Evolutionary conservation across 1,140 invertebrate genomes (phyloP).

Genomic region (Drosophila guanche): DNA sequence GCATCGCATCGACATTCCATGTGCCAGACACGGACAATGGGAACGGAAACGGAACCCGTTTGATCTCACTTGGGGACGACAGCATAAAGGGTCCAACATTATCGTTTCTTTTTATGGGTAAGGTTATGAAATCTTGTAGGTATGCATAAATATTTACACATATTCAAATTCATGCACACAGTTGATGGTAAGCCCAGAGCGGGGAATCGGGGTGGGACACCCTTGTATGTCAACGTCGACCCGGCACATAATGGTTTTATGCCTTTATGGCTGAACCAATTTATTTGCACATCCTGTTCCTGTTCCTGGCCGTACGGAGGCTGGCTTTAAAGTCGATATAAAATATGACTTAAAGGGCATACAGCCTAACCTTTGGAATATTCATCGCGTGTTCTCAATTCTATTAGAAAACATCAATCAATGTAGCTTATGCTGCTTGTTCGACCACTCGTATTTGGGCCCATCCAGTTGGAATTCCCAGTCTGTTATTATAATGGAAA

Average conservation of each 20-base stretch:
- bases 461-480: conserved; percentile 1
- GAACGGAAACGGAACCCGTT: conserved; percentile 46
- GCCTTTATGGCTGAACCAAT: conserved; percentile 59
- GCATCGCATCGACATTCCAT: conserved; percentile 11
- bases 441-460: conserved; percentile 2
- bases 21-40: conserved; percentile 31
- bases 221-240: not conserved
- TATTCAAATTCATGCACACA: conserved; percentile 45
- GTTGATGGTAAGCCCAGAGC: not conserved
- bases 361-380: not conserved
- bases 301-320: conserved; percentile 18
- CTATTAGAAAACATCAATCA: too few species aligned
- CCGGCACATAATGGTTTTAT: conserved; percentile 43
- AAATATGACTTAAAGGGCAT: conserved; percentile 32
- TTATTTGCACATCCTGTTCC: conserved; percentile 55
- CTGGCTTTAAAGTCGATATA: conserved; percentile 43
- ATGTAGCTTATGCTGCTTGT: too few species aligned
- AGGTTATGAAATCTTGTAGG: conserved; percentile 35
- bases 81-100: conserved; percentile 21
- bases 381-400: too few species aligned
- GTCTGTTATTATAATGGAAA: conserved; percentile 16
- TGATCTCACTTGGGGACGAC: conserved; percentile 54
- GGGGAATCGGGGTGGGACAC: not conserved
- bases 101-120: conserved; percentile 48
- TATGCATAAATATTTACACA: conserved; percentile 51